These are phyloP conservation scores for Terebella lapidaria DNA, from an alignment of 2,888 invertebrate genomes.

Conservation along the genomic window DNA sequence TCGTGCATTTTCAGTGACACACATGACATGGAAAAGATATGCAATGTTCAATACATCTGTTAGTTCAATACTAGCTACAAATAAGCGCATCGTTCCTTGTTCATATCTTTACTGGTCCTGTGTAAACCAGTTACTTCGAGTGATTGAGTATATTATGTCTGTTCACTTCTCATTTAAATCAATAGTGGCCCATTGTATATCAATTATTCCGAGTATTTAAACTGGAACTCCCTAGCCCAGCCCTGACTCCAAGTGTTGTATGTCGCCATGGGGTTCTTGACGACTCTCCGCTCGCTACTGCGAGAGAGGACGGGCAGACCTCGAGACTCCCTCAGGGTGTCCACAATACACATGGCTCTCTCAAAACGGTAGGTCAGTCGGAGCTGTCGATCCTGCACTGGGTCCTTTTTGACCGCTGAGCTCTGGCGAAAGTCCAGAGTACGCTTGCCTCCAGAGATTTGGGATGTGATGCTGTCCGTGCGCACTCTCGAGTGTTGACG, in stretches of 20 bases:
- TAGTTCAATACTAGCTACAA: too few species aligned
- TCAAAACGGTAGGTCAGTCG: constrained; percentile 39
- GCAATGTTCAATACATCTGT: too few species aligned
- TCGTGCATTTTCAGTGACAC: too few species aligned
- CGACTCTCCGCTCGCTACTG: not conserved
- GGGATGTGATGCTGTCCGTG: not conserved
- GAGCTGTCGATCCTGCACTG: constrained; percentile 30
- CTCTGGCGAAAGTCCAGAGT: not conserved
- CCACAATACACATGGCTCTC: constrained; percentile 44
- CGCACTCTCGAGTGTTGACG: not conserved
- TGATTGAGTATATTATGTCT: too few species aligned
- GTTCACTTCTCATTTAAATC: too few species aligned
- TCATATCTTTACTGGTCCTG: too few species aligned
- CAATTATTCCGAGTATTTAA: too few species aligned
- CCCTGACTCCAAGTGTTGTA: constrained; percentile 88
- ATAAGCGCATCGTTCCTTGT: too few species aligned
- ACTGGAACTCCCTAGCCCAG: constrained; percentile 62
- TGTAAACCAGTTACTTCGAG: too few species aligned
- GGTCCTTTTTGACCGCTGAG: not conserved
- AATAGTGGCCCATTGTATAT: too few species aligned
- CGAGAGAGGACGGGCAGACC: constrained; percentile 28
- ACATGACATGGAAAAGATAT: too few species aligned
- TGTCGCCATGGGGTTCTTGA: constrained; percentile 63
- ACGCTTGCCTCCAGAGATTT: not conserved
- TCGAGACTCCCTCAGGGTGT: constrained; percentile 29